Base-by-base conservation (phyloP, 2,113 vertebrate species). In the Tretioscincus oriximinensis region DNA sequence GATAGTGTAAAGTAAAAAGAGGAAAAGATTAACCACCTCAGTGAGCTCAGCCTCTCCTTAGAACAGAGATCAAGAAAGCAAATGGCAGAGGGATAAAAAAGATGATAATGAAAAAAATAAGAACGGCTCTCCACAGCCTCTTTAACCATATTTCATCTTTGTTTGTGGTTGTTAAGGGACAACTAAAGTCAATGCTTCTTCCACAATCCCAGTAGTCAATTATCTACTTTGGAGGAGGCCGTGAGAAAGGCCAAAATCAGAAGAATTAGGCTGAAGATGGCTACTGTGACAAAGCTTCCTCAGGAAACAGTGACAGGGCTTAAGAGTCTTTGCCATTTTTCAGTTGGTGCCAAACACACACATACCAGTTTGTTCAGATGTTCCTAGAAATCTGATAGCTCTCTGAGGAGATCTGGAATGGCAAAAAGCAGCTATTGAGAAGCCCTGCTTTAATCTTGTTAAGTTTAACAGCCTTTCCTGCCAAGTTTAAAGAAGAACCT, bases 121-220 rank as follows among this genome's bases (percentile, higher is more conserved):
- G 54, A 45, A 35, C 18, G 35, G 47, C 70, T 49, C 16, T 61
- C 65, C 28, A 18, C 47, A 68, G 20, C 35, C 61, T 18, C 64
- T 76, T 71, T 47, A 9, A 6, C 4, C 4, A 29, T 61, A 64
- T 69, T 75, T 77, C 61, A 51, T 76, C 12, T 26, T 12, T 3
- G 24, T n/a, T 70, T 72, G 70, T 77, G 70, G 73, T 74, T 76
- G 73, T 0, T 0, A 88, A 85, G 64, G 75, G 84, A 85, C 49
- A 83, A 80, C 35, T 75, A 45, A 88, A 78, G 45, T 49, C 18
- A 60, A 81, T 26, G 54, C 60, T 84, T 81, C 79, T 80, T 88
- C 80, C 64, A 8, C 60, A 22, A 81, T 76, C 73, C 16, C 67
- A 76, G 81, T 47, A 63, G n/a, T 69, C 68, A 41, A 81, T 73